Evolutionary conservation across 2,113 vertebrate genomes (phyloP), one percentile per base, ranked within the genome.

Genomic region (Campylorhamphus procurvoides): DNA sequence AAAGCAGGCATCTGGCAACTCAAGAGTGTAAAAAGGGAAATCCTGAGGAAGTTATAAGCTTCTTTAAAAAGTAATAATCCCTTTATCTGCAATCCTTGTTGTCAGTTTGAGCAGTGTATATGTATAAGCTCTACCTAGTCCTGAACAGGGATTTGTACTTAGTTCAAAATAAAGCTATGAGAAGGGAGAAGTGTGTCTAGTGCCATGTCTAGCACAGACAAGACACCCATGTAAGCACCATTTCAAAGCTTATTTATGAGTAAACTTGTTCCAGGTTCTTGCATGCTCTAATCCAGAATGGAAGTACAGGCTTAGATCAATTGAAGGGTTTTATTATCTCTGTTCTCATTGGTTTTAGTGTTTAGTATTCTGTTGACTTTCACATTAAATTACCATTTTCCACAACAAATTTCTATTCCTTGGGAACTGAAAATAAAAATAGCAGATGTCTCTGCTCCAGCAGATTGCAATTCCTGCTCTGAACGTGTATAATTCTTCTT

Each of bases 391-490:
- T 92, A 93, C 35, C 68, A 46, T 67, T 40, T 86, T 86, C 31
- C 49, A 53, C 73, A 84, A 81, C 55, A 88, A 60, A 95, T 83
- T 76, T 82, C 15, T 86, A 6, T 89, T 96, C 73, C 82, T 40
- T 8, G 18, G 73, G 35, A 74, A 87, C 14, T 72, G 60, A 56
- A 89, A 97, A 95, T 67, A 88, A 96, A 86, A 93, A 90, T 40
- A 94, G 25, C 89, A 86, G 49, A 82, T 96, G 95, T 87, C 73
- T 95, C 88, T 91, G 49, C 72, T 97, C 96, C 97, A 92, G 82
- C 46, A 94, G 67, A 95, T 68, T 94, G 72, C 37, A 95, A 88
- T 95, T 91, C 79, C 28, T 91, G 29, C 93, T 96, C 95, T 87
- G 80, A 97, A 98, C 96, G 42, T 52, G 46, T 46, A 81, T 94